A percentile compares a stretch with the other conserved stretches of the same genome.
phyloP scores from a whole-genome alignment of 2,797 vertebrate genomes.

The Hydrocynus forskahlii region DNA sequence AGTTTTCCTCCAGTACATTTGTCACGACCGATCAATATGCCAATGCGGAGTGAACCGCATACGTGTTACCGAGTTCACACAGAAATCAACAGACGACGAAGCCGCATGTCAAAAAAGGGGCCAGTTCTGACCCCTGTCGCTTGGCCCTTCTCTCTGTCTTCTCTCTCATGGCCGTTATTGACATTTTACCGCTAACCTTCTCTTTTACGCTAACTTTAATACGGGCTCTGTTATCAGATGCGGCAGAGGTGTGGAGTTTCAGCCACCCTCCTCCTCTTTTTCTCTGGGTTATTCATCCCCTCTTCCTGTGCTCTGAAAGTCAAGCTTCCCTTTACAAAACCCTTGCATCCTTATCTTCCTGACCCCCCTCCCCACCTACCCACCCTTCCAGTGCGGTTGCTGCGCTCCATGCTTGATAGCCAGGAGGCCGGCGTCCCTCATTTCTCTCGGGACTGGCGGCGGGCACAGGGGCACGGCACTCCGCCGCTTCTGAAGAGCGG shows the following conservation, averaged over 20 bases:
- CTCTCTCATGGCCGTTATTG: constrained; percentile 74
- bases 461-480: constrained; percentile 54
- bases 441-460: constrained; percentile 55
- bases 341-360: constrained; percentile 82
- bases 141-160: constrained; percentile 48
- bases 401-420: constrained; percentile 29
- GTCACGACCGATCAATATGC: constrained; percentile 76
- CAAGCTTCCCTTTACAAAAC: constrained; percentile 87
- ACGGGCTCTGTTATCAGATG: constrained; percentile 86
- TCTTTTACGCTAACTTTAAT: constrained; percentile 82
- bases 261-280: constrained; percentile 77
- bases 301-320: constrained; percentile 90
- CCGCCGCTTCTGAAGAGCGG: constrained; percentile 43
- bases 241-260: constrained; percentile 84
- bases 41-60: constrained; percentile 65
- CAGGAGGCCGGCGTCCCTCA: constrained; percentile 41
- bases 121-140: constrained; percentile 47
- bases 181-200: constrained; percentile 77
- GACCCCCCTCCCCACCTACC: constrained; percentile 73
- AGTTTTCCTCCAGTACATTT: constrained; percentile 78
- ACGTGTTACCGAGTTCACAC: constrained; percentile 12
- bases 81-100: constrained; percentile 35
- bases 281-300: constrained; percentile 81
- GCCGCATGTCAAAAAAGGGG: constrained; percentile 68
- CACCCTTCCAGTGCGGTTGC: constrained; percentile 32